A percentile compares a stretch with the other conserved stretches of the same genome.
Conservation (phyloP, 2,797 vertebrate genomes). For the Chaetodon trifasciatus region DNA sequence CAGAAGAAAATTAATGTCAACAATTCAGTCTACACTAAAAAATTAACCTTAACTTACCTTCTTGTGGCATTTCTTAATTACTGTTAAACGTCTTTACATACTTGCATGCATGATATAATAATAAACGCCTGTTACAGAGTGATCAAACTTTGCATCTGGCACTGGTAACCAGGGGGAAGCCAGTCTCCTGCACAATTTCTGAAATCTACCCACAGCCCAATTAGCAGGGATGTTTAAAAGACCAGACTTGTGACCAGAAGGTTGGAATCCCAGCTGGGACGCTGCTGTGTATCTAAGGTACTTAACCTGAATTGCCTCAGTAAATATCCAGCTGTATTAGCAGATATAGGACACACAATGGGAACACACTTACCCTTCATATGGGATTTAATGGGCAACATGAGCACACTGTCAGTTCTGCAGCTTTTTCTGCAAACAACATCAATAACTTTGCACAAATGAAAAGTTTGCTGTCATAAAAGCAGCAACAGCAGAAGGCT, state of each 20-base stretch:
- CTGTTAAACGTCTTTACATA: conserved; percentile 4
- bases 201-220: conserved; percentile 82
- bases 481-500: conserved; percentile 63
- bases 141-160: conserved; percentile 59
- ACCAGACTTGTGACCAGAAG: conserved; percentile 88
- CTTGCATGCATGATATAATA: conserved; percentile 4
- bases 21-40: background rate
- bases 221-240: conserved; percentile 86
- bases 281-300: conserved; percentile 77
- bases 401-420: conserved; percentile 67
- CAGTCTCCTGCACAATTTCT: conserved; percentile 67
- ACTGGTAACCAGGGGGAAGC: conserved; percentile 63
- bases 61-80: background rate
- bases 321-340: conserved; percentile 87
- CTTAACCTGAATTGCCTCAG: conserved; percentile 89
- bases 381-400: conserved; percentile 73
- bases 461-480: conserved; percentile 78
- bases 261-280: conserved; percentile 86
- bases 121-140: conserved; percentile 22
- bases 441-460: conserved; percentile 76
- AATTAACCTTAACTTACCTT: background rate
- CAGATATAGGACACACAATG: conserved; percentile 81
- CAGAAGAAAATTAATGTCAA: background rate
- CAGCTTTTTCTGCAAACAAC: conserved; percentile 69
- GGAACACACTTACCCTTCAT: conserved; percentile 71